A percentile compares a stretch with the other conserved stretches of the same genome.
phyloP scores from a whole-genome alignment of 2,113 vertebrate genomes.

The Speoplatyrhinus poulsoni region DNA sequence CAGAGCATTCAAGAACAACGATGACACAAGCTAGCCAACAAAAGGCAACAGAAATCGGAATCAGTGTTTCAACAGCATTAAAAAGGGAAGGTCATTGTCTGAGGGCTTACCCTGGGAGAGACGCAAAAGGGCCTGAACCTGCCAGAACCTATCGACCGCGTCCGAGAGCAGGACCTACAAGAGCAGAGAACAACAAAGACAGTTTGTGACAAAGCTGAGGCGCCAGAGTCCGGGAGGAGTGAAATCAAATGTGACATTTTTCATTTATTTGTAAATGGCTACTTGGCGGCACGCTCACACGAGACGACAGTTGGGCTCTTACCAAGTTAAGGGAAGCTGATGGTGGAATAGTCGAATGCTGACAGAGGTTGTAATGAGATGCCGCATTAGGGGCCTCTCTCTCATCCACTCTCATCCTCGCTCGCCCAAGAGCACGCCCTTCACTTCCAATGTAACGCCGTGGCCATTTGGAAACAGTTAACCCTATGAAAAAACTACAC shows the following conservation, averaged over 20 bases:
- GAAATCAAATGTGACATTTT: conserved; percentile 99
- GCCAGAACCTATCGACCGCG: conserved; percentile 82
- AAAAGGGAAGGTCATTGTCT: conserved; percentile 80
- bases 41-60: conserved; percentile 35
- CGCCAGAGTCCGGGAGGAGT: conserved; percentile 77
- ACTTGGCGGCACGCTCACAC: conserved; percentile 89
- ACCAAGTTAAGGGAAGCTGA: conserved; percentile 82
- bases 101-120: conserved; percentile 78
- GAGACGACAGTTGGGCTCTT: conserved; percentile 90
- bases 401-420: conserved; percentile 77
- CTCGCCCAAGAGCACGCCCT: conserved; percentile 80
- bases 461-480: conserved; percentile 82
- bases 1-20: conserved; percentile 59
- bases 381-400: conserved; percentile 86
- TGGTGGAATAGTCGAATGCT: conserved; percentile 87
- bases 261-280: conserved; percentile 99
- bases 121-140: conserved; percentile 73
- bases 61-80: conserved; percentile 73
- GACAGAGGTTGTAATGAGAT: conserved; percentile 98
- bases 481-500: conserved; percentile 79
- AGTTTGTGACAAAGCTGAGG: conserved; percentile 95
- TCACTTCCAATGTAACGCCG: conserved; percentile 85
- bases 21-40: conserved; percentile 31
- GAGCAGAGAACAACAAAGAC: conserved; percentile 86
- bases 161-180: conserved; percentile 82